Evolutionary conservation across 2,113 vertebrate genomes (phyloP), one percentile per base, ranked within the genome.

Genomic region (Entomyzon cyanotis): DNA sequence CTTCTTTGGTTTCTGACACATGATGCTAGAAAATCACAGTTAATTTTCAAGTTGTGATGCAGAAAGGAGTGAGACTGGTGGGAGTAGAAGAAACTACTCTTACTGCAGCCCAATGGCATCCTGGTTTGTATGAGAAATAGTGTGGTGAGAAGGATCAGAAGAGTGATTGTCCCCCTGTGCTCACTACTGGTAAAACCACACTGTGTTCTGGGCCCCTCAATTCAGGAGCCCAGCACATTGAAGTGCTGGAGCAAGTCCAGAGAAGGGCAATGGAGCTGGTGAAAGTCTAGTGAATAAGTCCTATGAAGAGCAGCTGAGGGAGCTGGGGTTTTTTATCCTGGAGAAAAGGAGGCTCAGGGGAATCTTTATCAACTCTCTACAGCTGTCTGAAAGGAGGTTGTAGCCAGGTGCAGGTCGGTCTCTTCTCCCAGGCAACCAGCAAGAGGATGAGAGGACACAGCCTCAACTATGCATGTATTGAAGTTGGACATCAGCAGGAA

Each of bases 351-450:
- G 22, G 7, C 9, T 64, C 11, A 33, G 23, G 24, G 20, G 3
- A 14, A 11, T 14, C 6, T 4, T 49, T 17, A 31, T 22, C 1
- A 1, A 1, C 31, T 35, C 12, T 21, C 8, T 41, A 17, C 20
- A 47, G 11, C n/a, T 7, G 2, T 15, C 25, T 49, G 35, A 56
- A 10, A 42, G 21, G 21, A 49, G 21, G 4, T 5, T 25, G 20
- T 35, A 49, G 14, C 24, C 11, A 49, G 11, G 22, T 64, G 21
- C 3, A 21, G 2, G 2, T 18, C 15, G 15, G 18, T 21, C 17
- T 64, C 19, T 49, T 56, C 16, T n/a, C 6, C 49, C 8, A 35
- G 35, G 11, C 21, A 88, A 56, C 9, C 15, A 19, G 25, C 21
- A 12, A 27, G 41, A 41, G 30, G 60, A 49, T 56, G 70, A 56